phyloP scores from a whole-genome alignment of 2,888 invertebrate genomes.

The Cremastinae sp. region DNA sequence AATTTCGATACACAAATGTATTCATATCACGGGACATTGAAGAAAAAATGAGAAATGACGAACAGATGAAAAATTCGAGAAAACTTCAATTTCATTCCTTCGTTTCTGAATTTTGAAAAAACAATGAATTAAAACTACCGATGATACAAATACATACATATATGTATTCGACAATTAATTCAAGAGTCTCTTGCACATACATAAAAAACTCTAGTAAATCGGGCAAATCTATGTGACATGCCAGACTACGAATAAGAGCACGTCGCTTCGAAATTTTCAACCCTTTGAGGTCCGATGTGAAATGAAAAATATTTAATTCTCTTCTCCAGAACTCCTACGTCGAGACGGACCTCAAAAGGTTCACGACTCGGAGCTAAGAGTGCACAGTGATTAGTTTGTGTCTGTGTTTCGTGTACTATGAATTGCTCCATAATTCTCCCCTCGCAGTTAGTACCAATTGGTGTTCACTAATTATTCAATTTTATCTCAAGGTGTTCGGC shows the following conservation, averaged over 20 bases:
- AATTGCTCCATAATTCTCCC: slow-evolving; percentile 43
- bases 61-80: neutral
- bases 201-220: slow-evolving; percentile 48
- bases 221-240: slow-evolving; percentile 61
- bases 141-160: slow-evolving; percentile 23
- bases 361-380: slow-evolving; percentile 59
- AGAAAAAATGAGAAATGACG: neutral
- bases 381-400: slow-evolving; percentile 67
- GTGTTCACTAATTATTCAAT: slow-evolving; percentile 64
- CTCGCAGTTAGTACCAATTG: slow-evolving; percentile 70
- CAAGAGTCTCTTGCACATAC: slow-evolving; percentile 50
- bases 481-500: neutral
- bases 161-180: slow-evolving; percentile 27
- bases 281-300: slow-evolving; percentile 51
- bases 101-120: neutral
- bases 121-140: neutral
- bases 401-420: slow-evolving; percentile 44
- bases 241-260: slow-evolving; percentile 58
- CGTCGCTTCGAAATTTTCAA: slow-evolving; percentile 34
- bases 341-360: slow-evolving; percentile 52
- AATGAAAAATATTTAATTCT: neutral
- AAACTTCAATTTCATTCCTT: neutral
- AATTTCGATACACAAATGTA: slow-evolving; percentile 4
- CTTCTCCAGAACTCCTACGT: neutral
- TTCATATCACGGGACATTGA: slow-evolving; percentile 5